phyloP scores from a whole-genome alignment of 2,113 vertebrate species.

The Ancistrus triradiatus region DNA sequence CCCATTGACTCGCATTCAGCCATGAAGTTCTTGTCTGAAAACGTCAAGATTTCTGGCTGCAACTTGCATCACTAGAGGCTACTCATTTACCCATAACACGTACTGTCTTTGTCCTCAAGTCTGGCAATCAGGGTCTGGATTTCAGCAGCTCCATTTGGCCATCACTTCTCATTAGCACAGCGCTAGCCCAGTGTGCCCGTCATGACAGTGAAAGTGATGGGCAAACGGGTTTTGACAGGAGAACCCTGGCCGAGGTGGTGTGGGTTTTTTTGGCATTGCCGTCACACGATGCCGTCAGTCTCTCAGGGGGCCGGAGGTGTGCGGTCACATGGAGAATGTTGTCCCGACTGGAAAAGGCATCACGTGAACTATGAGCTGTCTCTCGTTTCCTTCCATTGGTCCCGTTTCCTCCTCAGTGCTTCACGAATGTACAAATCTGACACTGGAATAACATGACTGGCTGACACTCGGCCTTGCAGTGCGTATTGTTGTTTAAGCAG shows the following conservation, averaged over 20 bases:
- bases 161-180: constrained; percentile 32
- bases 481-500: not conserved
- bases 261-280: constrained; percentile 51
- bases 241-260: constrained; percentile 21
- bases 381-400: not conserved
- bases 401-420: not conserved
- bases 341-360: constrained; percentile 58
- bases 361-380: constrained; percentile 31
- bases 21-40: constrained; percentile 36
- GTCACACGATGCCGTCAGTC: constrained; percentile 47
- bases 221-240: constrained; percentile 39
- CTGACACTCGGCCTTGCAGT: not conserved
- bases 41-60: constrained; percentile 34
- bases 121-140: constrained; percentile 13
- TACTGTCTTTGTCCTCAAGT: constrained; percentile 19
- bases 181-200: not conserved
- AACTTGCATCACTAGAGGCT: constrained; percentile 20
- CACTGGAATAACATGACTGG: not conserved
- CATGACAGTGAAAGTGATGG: constrained; percentile 14
- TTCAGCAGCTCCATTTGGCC: constrained; percentile 25
- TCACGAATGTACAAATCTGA: not conserved
- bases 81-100: constrained; percentile 13
- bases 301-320: constrained; percentile 49
- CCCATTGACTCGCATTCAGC: constrained; percentile 40
- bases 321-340: constrained; percentile 52